These are phyloP conservation scores for Heterocephalus glaber DNA, from an alignment of 2,113 vertebrate genomes.

Conservation along the genomic window DNA sequence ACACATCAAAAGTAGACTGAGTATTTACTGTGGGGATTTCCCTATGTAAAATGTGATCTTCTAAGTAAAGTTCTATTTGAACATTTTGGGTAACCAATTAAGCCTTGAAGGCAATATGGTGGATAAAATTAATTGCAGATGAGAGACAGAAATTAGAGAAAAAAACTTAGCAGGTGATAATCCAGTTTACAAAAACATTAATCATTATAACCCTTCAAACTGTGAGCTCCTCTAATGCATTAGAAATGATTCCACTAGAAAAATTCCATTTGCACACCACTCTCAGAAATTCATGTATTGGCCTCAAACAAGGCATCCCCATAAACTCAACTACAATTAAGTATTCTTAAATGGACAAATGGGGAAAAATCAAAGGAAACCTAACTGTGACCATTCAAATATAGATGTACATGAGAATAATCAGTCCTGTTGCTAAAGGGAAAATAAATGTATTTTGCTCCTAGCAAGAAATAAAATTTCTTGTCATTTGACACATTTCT, in stretches of 20 bases:
- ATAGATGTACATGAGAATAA: constrained; percentile 29
- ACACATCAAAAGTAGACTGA: constrained; percentile 8
- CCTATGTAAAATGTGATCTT: constrained; percentile 14
- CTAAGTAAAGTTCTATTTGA: constrained; percentile 28
- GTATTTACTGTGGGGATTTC: neutral
- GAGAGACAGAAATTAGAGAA: constrained; percentile 43
- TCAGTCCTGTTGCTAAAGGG: constrained; percentile 1
- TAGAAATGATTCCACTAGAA: constrained; percentile 60
- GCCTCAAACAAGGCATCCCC: neutral
- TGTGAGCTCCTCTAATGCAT: constrained; percentile 4
- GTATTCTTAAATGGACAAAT: constrained; percentile 5
- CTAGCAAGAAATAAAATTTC: constrained; percentile 47
- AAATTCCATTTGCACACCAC: constrained; percentile 38
- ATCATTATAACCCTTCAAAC: constrained; percentile 51
- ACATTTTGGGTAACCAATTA: constrained; percentile 9
- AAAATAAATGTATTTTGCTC: constrained; percentile 62
- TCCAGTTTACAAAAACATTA: constrained; percentile 57
- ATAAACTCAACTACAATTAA: neutral
- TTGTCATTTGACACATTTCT: constrained; percentile 60
- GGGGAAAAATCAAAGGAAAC: neutral
- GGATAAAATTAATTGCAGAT: constrained; percentile 56
- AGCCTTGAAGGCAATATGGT: constrained; percentile 32
- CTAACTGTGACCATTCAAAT: constrained; percentile 51
- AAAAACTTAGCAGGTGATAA: constrained; percentile 59
- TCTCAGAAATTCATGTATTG: constrained; percentile 1